A percentile compares a stretch with the other conserved stretches of the same genome.
Evolutionary conservation across 2,113 vertebrate species (phyloP).

Genomic region (Oreochromis spilurus): DNA sequence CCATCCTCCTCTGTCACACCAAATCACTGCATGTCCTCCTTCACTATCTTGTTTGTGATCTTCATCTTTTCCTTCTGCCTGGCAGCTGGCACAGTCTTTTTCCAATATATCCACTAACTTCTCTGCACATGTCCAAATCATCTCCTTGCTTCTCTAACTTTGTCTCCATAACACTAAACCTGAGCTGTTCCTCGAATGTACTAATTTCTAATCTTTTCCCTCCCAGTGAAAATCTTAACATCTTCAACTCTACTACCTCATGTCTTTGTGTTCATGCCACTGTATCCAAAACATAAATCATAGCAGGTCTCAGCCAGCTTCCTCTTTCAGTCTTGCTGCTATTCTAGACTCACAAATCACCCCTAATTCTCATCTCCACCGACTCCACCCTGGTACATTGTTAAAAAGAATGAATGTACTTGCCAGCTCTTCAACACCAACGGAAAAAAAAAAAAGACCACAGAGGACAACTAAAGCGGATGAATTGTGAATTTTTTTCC

Average conservation of each 20-base stretch:
- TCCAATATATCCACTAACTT: neutral
- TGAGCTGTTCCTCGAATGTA: neutral
- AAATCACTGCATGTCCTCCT: neutral
- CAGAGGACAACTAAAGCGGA: neutral
- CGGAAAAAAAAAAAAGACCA: neutral
- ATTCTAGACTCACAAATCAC: neutral
- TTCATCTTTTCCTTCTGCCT: neutral
- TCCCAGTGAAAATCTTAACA: neutral
- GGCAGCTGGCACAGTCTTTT: neutral
- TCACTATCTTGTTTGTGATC: neutral
- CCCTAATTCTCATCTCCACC: neutral
- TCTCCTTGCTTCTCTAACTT: neutral
- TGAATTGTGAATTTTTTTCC: neutral
- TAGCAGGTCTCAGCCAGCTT: neutral
- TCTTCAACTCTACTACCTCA: neutral
- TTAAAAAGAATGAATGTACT: neutral
- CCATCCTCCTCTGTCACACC: neutral
- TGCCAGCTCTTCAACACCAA: neutral
- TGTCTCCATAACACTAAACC: neutral
- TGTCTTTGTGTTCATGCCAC: neutral
- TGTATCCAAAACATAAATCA: neutral
- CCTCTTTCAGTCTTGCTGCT: neutral
- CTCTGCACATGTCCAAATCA: neutral
- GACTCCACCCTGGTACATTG: neutral
- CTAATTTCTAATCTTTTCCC: neutral